Base-by-base conservation (phyloP, 2,797 vertebrate genomes). In the Spea hammondii region DNA sequence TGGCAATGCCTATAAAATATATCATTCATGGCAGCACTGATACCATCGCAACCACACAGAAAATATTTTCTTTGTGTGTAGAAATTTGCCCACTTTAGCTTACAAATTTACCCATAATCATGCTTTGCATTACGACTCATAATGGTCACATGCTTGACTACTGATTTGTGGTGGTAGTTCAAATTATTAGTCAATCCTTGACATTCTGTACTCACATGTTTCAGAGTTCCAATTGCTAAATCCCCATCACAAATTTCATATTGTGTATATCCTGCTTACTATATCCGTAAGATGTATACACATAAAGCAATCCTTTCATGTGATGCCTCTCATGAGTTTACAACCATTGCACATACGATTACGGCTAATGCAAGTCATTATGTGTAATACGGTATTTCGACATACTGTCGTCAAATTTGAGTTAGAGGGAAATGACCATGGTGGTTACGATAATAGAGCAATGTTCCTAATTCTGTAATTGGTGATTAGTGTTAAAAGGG, bases 231-330 rank as follows among this genome's bases (percentile, higher is more conserved):
- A 67, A 67, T 49, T n/a, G 65, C 12, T 48, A 67, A 13, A 47
- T 67, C 49, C 8, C 65, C 47, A 49, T 67, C 12, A 14, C 65
- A 67, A 67, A 67, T 67, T n/a, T 67, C 8, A 48, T 13, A 67
- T 49, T 49, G 12, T 47, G 49, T 9, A 65, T 48, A 48, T 67
- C 65, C 46, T 65, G 32, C 12, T 12, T 5, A 6, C 13, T 17
- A 7, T 64, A 12, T 67, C 17, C 14, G 45, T 67, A 5, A 67
- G 1, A 67, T 48, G 46, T 4, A n/a, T 48, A 6, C 11, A 12
- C 14, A 67, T 67, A 67, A 67, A 49, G 65, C 47, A 67, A 67
- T 6, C 5, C 32, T 66, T 47, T 10, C 14, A 46, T 66, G 65
- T 47, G 17, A 66, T 47, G 32, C 11, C 44, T 8, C 9, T 59